Evolutionary conservation across 2,888 invertebrate species (phyloP).

Genomic region (Danaus chrysippus): DNA sequence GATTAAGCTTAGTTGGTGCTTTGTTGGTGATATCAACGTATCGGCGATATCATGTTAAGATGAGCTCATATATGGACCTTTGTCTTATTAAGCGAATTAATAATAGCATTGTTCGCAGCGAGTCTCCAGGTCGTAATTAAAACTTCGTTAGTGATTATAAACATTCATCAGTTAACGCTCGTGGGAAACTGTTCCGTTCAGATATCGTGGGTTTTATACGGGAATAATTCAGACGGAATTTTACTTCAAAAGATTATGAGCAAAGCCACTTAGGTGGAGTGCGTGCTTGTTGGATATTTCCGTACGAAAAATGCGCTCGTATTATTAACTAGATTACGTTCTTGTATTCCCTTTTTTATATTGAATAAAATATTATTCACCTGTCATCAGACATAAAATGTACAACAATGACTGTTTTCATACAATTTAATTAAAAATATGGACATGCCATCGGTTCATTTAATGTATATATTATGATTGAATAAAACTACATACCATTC

Average conservation of each 20-base stretch:
- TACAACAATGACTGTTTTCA: not conserved
- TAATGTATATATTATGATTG: not conserved
- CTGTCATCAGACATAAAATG: not conserved
- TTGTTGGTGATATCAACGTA: not conserved
- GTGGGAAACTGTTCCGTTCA: constrained; percentile 35
- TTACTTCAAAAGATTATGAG: constrained; percentile 3
- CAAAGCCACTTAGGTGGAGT: not conserved
- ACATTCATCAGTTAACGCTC: constrained; percentile 37
- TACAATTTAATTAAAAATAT: not conserved
- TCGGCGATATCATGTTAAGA: not conserved
- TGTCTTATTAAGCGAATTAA: not conserved
- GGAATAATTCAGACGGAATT: constrained; percentile 6
- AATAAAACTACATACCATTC: constrained; percentile 85
- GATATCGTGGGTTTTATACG: constrained; percentile 19
- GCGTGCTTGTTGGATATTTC: constrained; percentile 4
- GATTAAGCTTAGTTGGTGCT: not conserved
- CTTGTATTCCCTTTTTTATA: not conserved
- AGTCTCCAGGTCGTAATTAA: constrained; percentile 41
- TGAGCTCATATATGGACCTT: not conserved
- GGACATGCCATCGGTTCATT: not conserved
- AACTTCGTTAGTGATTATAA: constrained; percentile 46
- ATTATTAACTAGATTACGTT: constrained; percentile 2
- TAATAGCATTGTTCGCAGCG: not conserved
- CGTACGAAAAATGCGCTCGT: constrained; percentile 1
- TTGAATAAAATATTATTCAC: not conserved